Base-by-base conservation (phyloP, 2,797 vertebrate species). In the Pseudopleuronectes americanus region DNA sequence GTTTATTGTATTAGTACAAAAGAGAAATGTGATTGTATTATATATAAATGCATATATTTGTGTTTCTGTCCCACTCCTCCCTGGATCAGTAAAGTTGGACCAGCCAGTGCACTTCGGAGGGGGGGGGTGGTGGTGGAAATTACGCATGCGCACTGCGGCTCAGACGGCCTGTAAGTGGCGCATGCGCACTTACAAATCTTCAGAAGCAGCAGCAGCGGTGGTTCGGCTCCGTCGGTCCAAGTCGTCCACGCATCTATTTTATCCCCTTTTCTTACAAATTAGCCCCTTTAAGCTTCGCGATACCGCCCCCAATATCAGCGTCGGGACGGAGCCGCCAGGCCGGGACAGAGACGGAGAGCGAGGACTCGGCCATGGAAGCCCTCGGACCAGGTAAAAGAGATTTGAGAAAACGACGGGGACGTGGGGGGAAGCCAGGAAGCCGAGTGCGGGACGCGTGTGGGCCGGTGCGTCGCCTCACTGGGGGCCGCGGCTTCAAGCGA, bases 321-420 rank as follows among this genome's bases (percentile, higher is more conserved):
- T 94, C 95, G 95, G 94, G 94, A 95, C 94, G 95, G 95, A 95
- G 95, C 94, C 94, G 94, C 91, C 95, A 95, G 95, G 95, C 95
- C 94, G 95, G 95, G 95, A 95, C 95, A 94, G 95, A 95, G 95
- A 95, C 94, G 95, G 95, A 95, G 94, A 95, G 94, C 92, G 95
- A 95, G 94, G 94, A 94, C 93, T 93, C 94, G 95, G 96, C 96
- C 96, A 98, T 98, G 97, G 97, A 98, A 94, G 96, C 97, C 89
- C 94, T 97, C 95, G 97, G 97, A 97, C 97, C 97, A 91, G 97
- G 97, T 98, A 94, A 97, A 94, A 97, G 96, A 71, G n/a, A 31
- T 66, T 47, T 53, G 47, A 74, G n/a, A 79, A 79, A 68, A 52
- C 52, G 3, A 43, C n/a, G 58, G 52, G 49, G 49, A 54, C n/a